Evolutionary conservation across 1,140 invertebrate genomes (phyloP).

Genomic region (Parapsyche elsis): DNA sequence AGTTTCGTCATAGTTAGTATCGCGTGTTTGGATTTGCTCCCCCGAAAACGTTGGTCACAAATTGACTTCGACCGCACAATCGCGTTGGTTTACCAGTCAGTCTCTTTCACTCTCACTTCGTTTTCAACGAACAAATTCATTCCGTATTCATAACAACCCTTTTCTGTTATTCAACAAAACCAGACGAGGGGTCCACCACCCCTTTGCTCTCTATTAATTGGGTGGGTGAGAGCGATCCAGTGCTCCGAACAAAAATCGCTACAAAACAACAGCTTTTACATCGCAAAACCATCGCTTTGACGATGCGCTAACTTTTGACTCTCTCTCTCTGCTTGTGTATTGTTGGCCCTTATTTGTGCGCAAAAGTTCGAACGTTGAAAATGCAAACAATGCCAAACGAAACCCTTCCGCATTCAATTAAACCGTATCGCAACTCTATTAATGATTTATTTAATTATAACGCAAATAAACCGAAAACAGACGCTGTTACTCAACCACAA

Average conservation of each 20-base stretch:
- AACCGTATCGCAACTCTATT: no score
- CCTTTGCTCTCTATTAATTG: not conserved
- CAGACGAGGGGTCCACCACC: not conserved
- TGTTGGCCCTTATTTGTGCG: no score
- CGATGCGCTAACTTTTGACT: no score
- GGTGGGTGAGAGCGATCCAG: not conserved
- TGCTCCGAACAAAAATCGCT: not conserved
- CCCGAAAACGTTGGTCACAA: not conserved
- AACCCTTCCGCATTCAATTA: no score
- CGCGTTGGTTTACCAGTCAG: not conserved
- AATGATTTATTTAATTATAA: no score
- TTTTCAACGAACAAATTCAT: constrained; percentile 3
- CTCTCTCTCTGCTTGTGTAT: no score
- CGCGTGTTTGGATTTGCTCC: not conserved
- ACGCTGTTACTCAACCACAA: no score
- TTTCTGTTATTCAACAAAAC: constrained; percentile 11
- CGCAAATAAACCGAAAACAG: no score
- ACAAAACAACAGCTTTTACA: not conserved
- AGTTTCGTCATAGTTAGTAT: not conserved
- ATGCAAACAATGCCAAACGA: no score
- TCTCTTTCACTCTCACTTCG: not conserved
- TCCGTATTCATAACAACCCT: constrained; percentile 23
- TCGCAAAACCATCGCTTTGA: no score
- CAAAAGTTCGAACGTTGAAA: no score
- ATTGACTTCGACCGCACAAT: constrained; percentile 28